Conservation (phyloP, 30 jellyfish, hydroid and myxozoan genomes). For the Nemopilema nomurai region DNA sequence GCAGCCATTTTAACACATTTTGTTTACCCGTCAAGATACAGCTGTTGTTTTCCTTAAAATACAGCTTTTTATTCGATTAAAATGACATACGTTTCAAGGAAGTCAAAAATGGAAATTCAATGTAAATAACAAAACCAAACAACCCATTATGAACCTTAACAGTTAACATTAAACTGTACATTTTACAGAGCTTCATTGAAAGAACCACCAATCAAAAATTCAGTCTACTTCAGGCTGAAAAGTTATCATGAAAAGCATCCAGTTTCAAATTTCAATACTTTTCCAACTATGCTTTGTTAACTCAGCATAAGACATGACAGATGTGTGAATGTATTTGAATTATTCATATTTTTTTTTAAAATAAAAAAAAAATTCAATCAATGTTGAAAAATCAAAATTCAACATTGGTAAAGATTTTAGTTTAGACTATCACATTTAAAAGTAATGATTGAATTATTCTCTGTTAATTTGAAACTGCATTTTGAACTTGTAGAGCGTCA, state of each 20-base stretch:
- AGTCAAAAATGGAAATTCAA: neutral
- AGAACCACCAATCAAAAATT: too few relatives aligned
- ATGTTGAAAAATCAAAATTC: too few relatives aligned
- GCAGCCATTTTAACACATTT: neutral
- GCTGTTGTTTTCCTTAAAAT: neutral
- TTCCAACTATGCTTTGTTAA: too few relatives aligned
- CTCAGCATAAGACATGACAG: too few relatives aligned
- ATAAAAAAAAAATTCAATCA: too few relatives aligned
- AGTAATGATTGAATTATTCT: neutral
- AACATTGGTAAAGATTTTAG: neutral
- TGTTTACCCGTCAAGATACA: neutral
- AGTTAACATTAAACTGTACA: neutral
- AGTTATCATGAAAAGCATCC: too few relatives aligned
- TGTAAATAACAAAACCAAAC: neutral
- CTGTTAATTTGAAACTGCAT: neutral
- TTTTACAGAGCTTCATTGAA: too few relatives aligned
- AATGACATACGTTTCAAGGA: neutral
- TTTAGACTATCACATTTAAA: neutral
- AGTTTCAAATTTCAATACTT: too few relatives aligned
- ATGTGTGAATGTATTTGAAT: too few relatives aligned
- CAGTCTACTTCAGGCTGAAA: too few relatives aligned
- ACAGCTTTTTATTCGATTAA: neutral
- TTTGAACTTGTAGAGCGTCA: neutral
- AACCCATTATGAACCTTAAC: neutral
- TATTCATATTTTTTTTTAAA: too few relatives aligned